Conservation (phyloP, 1,140 invertebrate genomes). For the Drosophila ercepeae region DNA sequence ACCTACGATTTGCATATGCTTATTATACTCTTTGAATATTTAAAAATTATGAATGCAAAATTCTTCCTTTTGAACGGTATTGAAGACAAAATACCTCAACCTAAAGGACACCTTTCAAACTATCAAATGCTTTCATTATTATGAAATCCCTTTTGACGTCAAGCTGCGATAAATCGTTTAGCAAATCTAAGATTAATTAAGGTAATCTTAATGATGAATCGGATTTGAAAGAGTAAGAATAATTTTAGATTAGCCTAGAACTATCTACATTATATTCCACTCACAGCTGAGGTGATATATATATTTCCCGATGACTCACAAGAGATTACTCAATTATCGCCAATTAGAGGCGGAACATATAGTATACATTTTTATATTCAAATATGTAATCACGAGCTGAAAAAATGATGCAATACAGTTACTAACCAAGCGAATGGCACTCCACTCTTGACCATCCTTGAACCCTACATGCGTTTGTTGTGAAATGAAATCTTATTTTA, state of each 20-base stretch:
- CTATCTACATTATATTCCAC: not conserved
- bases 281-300: constrained; percentile 21
- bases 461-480: constrained; percentile 28
- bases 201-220: not conserved
- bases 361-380: not conserved
- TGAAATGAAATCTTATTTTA: constrained; percentile 30
- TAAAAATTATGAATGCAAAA: too few species aligned
- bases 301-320: constrained; percentile 37
- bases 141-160: constrained; percentile 2
- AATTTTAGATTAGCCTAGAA: constrained; percentile 13
- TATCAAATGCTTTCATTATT: too few species aligned
- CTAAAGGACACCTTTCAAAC: too few species aligned
- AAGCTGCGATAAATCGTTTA: constrained; percentile 1
- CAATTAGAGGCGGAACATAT: constrained; percentile 27
- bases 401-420: constrained; percentile 29
- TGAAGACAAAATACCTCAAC: too few species aligned
- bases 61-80: too few species aligned
- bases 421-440: not conserved
- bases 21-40: too few species aligned
- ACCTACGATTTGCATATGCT: too few species aligned
- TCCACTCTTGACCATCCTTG: constrained; percentile 26
- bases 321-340: constrained; percentile 45
- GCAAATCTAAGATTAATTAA: constrained; percentile 3
- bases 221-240: constrained; percentile 1
- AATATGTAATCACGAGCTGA: constrained; percentile 23